Conservation (phyloP, 2,888 invertebrate species). For the Drosophila mulleri region DNA sequence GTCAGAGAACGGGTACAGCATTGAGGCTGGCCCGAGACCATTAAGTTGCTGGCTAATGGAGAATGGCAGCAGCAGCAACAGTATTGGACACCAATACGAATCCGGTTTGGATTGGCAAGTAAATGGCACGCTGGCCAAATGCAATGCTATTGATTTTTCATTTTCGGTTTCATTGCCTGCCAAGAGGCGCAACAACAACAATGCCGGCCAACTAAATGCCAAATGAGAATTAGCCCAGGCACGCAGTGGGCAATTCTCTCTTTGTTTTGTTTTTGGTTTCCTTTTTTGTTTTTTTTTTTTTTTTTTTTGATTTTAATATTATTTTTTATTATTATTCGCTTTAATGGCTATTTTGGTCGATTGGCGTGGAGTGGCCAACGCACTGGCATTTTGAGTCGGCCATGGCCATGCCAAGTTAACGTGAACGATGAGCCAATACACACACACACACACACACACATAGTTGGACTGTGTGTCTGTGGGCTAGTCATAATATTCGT, state of each 20-base stretch:
- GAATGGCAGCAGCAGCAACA: slow-evolving; percentile 28
- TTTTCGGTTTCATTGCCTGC: slow-evolving; percentile 65
- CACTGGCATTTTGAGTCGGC: slow-evolving; percentile 29
- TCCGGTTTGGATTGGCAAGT: slow-evolving; percentile 17
- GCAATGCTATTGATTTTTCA: slow-evolving; percentile 78
- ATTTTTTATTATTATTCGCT: slow-evolving; percentile 61
- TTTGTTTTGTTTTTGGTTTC: not conserved
- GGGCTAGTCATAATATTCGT: slow-evolving; percentile 53
- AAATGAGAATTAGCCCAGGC: slow-evolving; percentile 69
- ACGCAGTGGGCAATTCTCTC: slow-evolving; percentile 50
- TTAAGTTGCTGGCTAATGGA: slow-evolving; percentile 60
- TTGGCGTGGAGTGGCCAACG: slow-evolving; percentile 44
- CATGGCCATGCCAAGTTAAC: slow-evolving; percentile 53
- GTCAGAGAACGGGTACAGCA: slow-evolving; percentile 7
- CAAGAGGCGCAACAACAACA: slow-evolving; percentile 47
- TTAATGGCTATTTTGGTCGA: slow-evolving; percentile 62
- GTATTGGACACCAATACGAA: slow-evolving; percentile 22
- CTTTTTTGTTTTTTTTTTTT: not conserved
- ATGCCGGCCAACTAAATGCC: slow-evolving; percentile 43
- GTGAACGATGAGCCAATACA: slow-evolving; percentile 58
- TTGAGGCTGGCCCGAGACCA: slow-evolving; percentile 46
- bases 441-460: slow-evolving; percentile 18
- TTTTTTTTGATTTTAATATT: slow-evolving; percentile 26
- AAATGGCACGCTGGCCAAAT: slow-evolving; percentile 65
- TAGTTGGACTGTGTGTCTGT: slow-evolving; percentile 33